Evolutionary conservation across 2,888 invertebrate species (phyloP), one percentile per base, ranked within the genome.

Genomic region (Plagodis pulveraria): DNA sequence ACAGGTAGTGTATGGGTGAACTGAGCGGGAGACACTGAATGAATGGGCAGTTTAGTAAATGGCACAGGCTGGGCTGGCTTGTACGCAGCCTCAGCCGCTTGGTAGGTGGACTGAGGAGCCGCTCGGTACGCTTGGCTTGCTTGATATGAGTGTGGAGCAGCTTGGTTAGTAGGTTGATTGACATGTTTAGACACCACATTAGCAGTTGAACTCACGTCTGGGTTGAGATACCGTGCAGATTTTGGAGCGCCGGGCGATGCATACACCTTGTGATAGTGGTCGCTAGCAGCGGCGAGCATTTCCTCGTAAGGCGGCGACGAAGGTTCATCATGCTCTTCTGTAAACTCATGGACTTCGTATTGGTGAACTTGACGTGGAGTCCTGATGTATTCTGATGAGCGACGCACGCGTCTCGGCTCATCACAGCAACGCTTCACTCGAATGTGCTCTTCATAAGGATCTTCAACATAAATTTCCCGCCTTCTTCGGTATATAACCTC

Each of bases 261-360:
- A 69, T 87, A 85, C 48, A 85, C 81, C 52, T 77, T 79, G 63
- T 90, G 91, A 62, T 91, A 89, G 64, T 93, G 92, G 58, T 91
- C 86, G 0, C 91, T 91, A 61, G 89, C 90, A 0, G 90, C 91
- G 0, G 91, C 89, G 50, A 90, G 65, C 91, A 91, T 89, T 69
- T 91, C 86, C 59, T 91, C 90, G 70, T 87, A 90, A 0, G 89
- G 86, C 0, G 85, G 85, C 2, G 83, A 80, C 0, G 80, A 60
- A 61, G 78, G 63, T 62, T 76, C 62, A 6, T 69, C 58, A 5
- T 71, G 71, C 6, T 88, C 91, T 36, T 88, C 89, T 0, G 78
- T 81, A 35, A 77, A 68, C 72, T 92, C 91, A 59, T 90, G 84
- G 0, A 92, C 91, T 69, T 92, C 89, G 58, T 91, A 91, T 53